Base-by-base conservation (phyloP, 2,797 vertebrate species). In the Sphaeramia orbicularis region DNA sequence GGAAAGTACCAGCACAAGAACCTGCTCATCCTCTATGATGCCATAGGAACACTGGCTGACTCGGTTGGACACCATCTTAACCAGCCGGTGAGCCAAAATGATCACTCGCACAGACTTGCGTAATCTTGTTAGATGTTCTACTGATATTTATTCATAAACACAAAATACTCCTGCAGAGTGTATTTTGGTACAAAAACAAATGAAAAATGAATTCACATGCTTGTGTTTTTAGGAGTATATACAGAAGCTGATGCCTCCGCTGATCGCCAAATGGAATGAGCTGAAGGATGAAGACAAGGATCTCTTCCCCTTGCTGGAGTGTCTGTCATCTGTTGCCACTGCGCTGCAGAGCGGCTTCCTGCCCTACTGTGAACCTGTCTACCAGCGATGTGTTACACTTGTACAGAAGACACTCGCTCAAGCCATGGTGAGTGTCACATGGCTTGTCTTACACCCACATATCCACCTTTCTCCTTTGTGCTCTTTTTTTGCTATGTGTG, bases 1-100 rank as follows among this genome's bases (percentile, higher is more conserved):
- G 95, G 96, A 52, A 98, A 98, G 57, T 98, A 98, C 88, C 97
- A 98, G 84, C 97, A 98, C 91, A 98, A 98, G 91, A 98, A 98
- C 86, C 88, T 98, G 62, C 95, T 98, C 11, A 98, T 98, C 80
- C 95, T 98, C 41, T 98, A 98, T 0, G 97, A 98, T 0, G 97
- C 97, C 74, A 98, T 98, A 2, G 97, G 97, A 48, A 98, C 96
- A 0, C 79, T 98, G 59, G 97, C 96, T 0, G 96, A 98, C 86
- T 98, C 96, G 0, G 96, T 98, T 77, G 97, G 97, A 60, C 97
- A 98, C 71, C 96, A 98, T 71, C 95, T 98, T 71, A 98, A 97
- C 88, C 96, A 97, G 84, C 95, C 95, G 1, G 90, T 92, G 57
- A 87, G 89, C 14, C 15, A 59, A 36, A 18, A 14, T 14, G 7